Evolutionary conservation across 1,140 invertebrate genomes (phyloP), one percentile per base, ranked within the genome.

Genomic region (Caerostris darwini): DNA sequence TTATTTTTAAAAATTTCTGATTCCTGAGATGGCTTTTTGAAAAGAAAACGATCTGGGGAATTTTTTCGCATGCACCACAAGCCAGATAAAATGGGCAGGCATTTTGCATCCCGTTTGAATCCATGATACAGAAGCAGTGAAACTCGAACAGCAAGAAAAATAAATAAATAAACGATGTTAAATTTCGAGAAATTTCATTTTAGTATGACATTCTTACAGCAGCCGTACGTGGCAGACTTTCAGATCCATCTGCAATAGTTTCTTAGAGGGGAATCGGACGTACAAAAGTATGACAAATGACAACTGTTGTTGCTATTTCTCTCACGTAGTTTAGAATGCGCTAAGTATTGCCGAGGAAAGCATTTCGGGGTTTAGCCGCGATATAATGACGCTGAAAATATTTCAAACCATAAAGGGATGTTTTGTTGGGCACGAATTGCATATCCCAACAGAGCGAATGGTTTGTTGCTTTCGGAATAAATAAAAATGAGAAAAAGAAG

Each of bases 221-320:
- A 58, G 56, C 12, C n/a, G 56, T 57, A 57, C 82, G 56, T 83
- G 82, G 82, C 54, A 83, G 56, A 83, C 56, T 83, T 83, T 83
- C 82, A 83, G n/a, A 83, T 83, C 82, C 82, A 83, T 83, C 82
- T 83, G 82, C 71, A 77, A 54, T n/a, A 83, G 53, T 56, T 83
- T 83, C 56, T 83, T 56, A 6, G 14, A 17, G 82, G 56, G 56
- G 82, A 83, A 57, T 83, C 53, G n/a, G 56, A 58, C 82, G n/a
- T 58, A 83, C 56, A 83, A 83, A 83, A 83, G 56, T 58, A 83
- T 83, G 82, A 83, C 56, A 83, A 83, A 83, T 58, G 82, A 58
- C 53, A n/a, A 57, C 54, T 56, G 82, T 14, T 57, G 82, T 83
- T 83, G 14, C 54, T 56, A 77, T 77, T 77, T 77, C 71, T 83